Conservation (phyloP, 2,113 vertebrate species). For the Malurus alboscapulatus region DNA sequence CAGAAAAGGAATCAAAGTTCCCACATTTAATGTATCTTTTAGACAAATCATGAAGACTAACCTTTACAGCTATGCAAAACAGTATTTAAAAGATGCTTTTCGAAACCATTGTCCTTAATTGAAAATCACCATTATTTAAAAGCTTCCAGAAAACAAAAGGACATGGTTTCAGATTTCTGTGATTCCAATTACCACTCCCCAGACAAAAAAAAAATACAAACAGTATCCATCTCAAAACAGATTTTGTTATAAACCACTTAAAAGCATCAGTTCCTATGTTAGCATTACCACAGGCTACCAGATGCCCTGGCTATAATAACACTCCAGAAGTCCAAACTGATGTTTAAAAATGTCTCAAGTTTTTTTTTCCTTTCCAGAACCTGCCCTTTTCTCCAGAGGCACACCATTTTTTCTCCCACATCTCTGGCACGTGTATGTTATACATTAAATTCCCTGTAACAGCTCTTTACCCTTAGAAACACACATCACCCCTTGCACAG, state of each 20-base stretch:
- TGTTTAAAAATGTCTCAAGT: not conserved
- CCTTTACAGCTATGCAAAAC: not conserved
- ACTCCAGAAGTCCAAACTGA: not conserved
- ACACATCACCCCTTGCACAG: not conserved
- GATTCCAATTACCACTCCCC: not conserved
- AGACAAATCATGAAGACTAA: not conserved
- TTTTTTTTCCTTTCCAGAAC: not conserved
- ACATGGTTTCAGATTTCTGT: not conserved
- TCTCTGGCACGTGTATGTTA: accelerated
- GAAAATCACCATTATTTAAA: not conserved
- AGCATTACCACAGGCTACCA: not conserved
- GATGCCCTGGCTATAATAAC: not conserved
- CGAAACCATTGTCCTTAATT: not conserved
- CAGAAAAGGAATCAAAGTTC: not conserved
- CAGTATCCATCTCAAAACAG: not conserved
- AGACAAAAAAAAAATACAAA: not conserved
- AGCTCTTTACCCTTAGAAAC: not conserved
- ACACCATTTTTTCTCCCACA: accelerated
- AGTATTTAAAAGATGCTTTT: not conserved
- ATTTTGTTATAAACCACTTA: not conserved
- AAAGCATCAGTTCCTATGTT: not conserved
- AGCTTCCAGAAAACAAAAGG: not conserved
- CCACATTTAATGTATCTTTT: not conserved
- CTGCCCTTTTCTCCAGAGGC: not conserved
- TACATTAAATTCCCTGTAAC: not conserved